phyloP scores from a whole-genome alignment of 1,140 invertebrate genomes.

The Drosophila parabipectinata region DNA sequence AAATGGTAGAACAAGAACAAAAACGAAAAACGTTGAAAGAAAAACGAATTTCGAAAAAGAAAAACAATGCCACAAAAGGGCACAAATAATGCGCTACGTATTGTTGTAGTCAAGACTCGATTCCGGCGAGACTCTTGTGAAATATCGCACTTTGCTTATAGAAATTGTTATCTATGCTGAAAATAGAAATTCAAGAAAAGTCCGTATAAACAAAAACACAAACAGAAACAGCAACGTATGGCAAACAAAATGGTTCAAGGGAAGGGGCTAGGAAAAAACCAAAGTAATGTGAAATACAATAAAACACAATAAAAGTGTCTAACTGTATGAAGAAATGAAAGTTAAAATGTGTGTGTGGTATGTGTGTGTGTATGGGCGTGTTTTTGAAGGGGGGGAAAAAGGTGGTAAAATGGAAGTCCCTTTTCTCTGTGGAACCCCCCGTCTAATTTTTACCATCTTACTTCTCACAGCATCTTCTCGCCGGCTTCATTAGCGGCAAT shows the following conservation, averaged over 20 bases:
- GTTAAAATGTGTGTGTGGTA: constrained; percentile 66
- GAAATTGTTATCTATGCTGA: constrained; percentile 68
- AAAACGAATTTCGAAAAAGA: constrained; percentile 34
- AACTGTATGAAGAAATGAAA: constrained; percentile 77
- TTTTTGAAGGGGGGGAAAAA: background rate
- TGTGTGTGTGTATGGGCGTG: constrained; percentile 12
- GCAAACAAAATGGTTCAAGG: constrained; percentile 40
- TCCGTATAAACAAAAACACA: constrained; percentile 68
- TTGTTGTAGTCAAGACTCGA: constrained; percentile 42
- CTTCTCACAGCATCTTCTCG: constrained; percentile 51
- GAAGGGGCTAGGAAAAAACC: constrained; percentile 35
- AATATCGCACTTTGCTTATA: constrained; percentile 66
- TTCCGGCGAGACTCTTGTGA: constrained; percentile 38
- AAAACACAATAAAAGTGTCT: constrained; percentile 62
- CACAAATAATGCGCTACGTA: constrained; percentile 44
- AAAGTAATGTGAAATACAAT: constrained; percentile 73
- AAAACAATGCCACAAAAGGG: constrained; percentile 43
- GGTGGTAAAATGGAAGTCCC: background rate
- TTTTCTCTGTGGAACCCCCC: background rate
- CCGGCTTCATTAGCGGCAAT: constrained; percentile 71
- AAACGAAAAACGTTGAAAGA: constrained; percentile 13
- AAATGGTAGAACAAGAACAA: constrained; percentile 23
- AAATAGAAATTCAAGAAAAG: constrained; percentile 78
- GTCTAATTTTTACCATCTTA: constrained; percentile 4
- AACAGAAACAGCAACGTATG: constrained; percentile 36